These are phyloP conservation scores for Neoaliturus tenellus DNA, from an alignment of 2,888 invertebrate genomes.

Conservation along the genomic window DNA sequence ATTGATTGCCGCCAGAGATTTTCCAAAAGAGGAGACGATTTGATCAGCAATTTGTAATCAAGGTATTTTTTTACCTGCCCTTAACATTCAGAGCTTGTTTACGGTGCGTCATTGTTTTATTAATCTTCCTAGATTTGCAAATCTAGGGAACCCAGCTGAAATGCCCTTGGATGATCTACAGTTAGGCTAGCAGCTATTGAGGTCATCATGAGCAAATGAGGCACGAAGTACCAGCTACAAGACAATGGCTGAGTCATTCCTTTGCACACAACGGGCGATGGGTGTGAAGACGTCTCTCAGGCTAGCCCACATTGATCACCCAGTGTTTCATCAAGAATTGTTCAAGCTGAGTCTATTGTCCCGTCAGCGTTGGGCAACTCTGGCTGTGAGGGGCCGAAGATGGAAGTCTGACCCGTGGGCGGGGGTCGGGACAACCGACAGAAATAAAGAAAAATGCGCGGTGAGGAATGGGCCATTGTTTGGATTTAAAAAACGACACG, in stretches of 20 bases:
- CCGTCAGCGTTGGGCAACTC: not conserved
- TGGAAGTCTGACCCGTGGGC: not conserved
- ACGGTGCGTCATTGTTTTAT: too few relatives aligned
- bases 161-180: too few relatives aligned
- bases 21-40: too few relatives aligned
- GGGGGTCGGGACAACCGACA: not conserved
- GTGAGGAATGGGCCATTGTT: conserved; percentile 12
- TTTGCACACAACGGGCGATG: conserved; percentile 11
- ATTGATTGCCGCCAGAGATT: too few relatives aligned
- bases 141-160: too few relatives aligned
- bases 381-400: not conserved
- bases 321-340: not conserved
- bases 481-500: not conserved
- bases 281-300: conserved; percentile 24
- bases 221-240: not conserved
- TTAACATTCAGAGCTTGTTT: too few relatives aligned
- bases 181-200: too few relatives aligned
- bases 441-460: not conserved
- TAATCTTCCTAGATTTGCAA: too few relatives aligned
- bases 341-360: not conserved
- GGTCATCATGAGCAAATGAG: not conserved
- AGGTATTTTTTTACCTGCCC: too few relatives aligned
- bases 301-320: conserved; percentile 5
- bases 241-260: conserved; percentile 5
- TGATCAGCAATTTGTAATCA: too few relatives aligned